A percentile compares a stretch with the other conserved stretches of the same genome.
Evolutionary conservation across 2,113 vertebrate species (phyloP).

Genomic region (Nothobranchius kuhntae): DNA sequence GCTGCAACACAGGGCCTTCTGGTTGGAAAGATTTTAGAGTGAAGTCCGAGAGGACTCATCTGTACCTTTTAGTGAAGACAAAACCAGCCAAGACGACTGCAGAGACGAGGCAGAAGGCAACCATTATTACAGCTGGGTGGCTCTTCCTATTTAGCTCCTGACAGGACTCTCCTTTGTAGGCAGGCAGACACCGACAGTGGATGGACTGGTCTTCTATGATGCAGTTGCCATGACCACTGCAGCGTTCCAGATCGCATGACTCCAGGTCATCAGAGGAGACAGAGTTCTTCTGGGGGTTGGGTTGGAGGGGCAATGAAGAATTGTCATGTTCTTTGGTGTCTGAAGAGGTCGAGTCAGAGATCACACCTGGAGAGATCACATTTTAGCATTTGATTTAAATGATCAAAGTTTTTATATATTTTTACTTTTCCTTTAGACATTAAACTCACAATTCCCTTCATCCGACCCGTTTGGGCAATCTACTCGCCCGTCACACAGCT

Average conservation of each 20-base stretch:
- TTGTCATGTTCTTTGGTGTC: constrained; percentile 2
- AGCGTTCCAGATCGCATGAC: constrained; percentile 76
- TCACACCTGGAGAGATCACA: constrained; percentile 41
- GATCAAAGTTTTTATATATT: too few species aligned
- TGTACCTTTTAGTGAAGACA: constrained; percentile 59
- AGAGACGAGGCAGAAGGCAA: constrained; percentile 30
- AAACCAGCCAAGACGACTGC: constrained; percentile 17
- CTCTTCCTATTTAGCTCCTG: constrained; percentile 60
- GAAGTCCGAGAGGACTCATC: not conserved
- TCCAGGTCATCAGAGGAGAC: constrained; percentile 23
- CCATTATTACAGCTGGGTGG: constrained; percentile 46
- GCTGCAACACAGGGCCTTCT: too few species aligned
- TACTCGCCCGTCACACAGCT: constrained; percentile 77
- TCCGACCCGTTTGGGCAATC: constrained; percentile 87
- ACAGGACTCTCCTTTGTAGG: constrained; percentile 82
- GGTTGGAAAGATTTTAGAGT: not conserved
- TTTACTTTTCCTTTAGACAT: not conserved
- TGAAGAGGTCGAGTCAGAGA: constrained; percentile 9
- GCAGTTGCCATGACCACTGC: constrained; percentile 80
- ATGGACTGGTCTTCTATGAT: constrained; percentile 56
- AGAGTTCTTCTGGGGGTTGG: not conserved
- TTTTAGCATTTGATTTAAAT: not conserved
- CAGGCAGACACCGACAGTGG: constrained; percentile 78
- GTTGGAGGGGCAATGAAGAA: not conserved
- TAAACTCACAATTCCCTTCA: constrained; percentile 82